phyloP scores from a whole-genome alignment of 2,888 invertebrate species.

The Eristalis intricaria region DNA sequence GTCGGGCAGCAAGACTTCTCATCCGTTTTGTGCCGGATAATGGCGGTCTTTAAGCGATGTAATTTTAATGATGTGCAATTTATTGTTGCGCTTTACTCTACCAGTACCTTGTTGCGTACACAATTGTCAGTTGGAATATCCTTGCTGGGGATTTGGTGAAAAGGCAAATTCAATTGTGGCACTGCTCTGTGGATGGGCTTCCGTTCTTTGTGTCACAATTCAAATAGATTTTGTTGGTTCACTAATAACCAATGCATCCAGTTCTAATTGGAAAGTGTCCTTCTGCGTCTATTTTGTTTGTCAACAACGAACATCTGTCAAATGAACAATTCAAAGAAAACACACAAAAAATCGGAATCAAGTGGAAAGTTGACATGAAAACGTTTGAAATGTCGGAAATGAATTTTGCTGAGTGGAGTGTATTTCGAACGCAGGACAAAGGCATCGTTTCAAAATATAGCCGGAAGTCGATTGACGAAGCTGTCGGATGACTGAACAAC shows the following conservation, averaged over 20 bases:
- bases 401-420: slow-evolving; percentile 27
- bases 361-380: slow-evolving; percentile 20
- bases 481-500: slow-evolving; percentile 28
- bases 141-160: not conserved
- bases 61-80: slow-evolving; percentile 57
- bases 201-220: not conserved
- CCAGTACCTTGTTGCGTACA: not conserved
- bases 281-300: not conserved
- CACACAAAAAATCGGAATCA: not conserved
- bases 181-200: not conserved
- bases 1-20: slow-evolving; percentile 21
- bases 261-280: slow-evolving; percentile 1
- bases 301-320: not conserved
- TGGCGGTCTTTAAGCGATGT: slow-evolving; percentile 13
- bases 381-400: slow-evolving; percentile 36
- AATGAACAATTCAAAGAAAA: not conserved
- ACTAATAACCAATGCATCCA: not conserved
- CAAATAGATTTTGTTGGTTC: not conserved
- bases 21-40: slow-evolving; percentile 25
- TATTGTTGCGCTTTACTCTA: slow-evolving; percentile 19
- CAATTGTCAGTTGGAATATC: not conserved
- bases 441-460: slow-evolving; percentile 28
- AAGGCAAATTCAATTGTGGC: not conserved
- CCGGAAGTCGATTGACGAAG: slow-evolving; percentile 53
- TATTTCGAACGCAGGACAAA: not conserved